These are phyloP conservation scores for Drusus annulatus DNA, from an alignment of 1,140 invertebrate genomes.

Conservation along the genomic window DNA sequence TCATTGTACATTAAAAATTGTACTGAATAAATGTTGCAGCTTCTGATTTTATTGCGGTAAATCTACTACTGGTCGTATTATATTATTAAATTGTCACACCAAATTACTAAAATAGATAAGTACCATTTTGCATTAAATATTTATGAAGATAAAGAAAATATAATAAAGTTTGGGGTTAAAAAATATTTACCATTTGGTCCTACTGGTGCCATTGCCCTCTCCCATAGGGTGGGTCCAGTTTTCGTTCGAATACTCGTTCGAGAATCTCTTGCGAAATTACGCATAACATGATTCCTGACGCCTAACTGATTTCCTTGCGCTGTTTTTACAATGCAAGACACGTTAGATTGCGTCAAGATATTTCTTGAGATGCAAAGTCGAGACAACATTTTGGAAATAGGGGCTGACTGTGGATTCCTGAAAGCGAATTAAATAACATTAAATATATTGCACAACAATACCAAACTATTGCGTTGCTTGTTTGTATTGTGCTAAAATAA, in stretches of 20 bases:
- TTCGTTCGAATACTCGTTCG: conserved; percentile 61
- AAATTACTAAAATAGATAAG: too few relatives aligned
- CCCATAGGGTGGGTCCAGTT: conserved; percentile 62
- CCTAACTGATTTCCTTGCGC: conserved; percentile 22
- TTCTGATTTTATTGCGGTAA: too few relatives aligned
- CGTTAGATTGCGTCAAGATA: conserved; percentile 16
- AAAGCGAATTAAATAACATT: conserved; percentile 3
- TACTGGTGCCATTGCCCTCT: conserved; percentile 69
- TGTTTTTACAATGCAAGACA: conserved; percentile 34
- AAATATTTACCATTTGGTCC: conserved; percentile 65
- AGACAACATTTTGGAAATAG: conserved; percentile 41
- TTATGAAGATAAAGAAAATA: too few relatives aligned
- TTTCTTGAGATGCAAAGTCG: conserved; percentile 38
- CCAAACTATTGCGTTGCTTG: conserved; percentile 17
- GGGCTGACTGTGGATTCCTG: background rate
- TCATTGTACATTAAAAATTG: too few relatives aligned
- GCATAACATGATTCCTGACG: conserved; percentile 63
- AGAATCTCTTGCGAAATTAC: conserved; percentile 68
- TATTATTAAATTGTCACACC: too few relatives aligned
- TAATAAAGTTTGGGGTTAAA: too few relatives aligned
- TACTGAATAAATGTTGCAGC: too few relatives aligned
- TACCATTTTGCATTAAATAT: too few relatives aligned
- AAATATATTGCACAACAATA: conserved; percentile 44
- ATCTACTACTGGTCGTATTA: too few relatives aligned
- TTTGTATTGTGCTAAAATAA: conserved; percentile 3